These are phyloP conservation scores for Hydropsyche betteni DNA, from an alignment of 2,888 invertebrate species.

Conservation along the genomic window DNA sequence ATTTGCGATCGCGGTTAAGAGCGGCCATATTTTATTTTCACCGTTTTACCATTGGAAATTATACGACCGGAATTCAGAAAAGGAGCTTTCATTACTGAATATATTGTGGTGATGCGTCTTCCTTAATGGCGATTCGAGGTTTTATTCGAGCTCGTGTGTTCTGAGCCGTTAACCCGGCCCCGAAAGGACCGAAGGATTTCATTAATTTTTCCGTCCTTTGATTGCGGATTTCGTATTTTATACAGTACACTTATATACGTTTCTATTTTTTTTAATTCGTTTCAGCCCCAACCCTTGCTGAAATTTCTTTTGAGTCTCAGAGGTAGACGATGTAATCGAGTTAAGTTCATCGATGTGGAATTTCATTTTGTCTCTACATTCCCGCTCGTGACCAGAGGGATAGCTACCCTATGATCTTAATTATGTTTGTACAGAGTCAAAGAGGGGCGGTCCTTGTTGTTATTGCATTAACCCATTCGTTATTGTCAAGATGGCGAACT, in stretches of 20 bases:
- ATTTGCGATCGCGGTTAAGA: neutral
- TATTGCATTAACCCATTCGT: constrained; percentile 44
- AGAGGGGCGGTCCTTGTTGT: constrained; percentile 38
- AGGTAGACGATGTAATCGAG: constrained; percentile 38
- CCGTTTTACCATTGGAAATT: constrained; percentile 24
- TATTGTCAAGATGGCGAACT: neutral
- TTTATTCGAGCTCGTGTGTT: constrained; percentile 33
- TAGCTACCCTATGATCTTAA: constrained; percentile 36
- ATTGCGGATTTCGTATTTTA: constrained; percentile 15
- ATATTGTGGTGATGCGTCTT: constrained; percentile 35
- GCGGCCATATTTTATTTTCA: constrained; percentile 24
- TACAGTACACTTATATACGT: neutral
- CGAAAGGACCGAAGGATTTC: constrained; percentile 28
- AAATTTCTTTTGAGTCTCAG: neutral
- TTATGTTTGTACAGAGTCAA: constrained; percentile 34
- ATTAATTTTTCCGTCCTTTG: constrained; percentile 26
- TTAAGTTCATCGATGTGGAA: constrained; percentile 50
- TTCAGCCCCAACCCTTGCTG: constrained; percentile 9
- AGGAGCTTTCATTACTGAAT: constrained; percentile 39
- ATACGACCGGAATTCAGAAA: constrained; percentile 37
- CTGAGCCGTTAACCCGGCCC: constrained; percentile 1
- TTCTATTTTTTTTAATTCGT: neutral
- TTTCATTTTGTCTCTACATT: constrained; percentile 51
- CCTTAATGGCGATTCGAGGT: constrained; percentile 38
- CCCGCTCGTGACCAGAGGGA: constrained; percentile 42